These are phyloP conservation scores for Capromys pilorides DNA, from an alignment of 2,797 vertebrate species.

Conservation along the genomic window DNA sequence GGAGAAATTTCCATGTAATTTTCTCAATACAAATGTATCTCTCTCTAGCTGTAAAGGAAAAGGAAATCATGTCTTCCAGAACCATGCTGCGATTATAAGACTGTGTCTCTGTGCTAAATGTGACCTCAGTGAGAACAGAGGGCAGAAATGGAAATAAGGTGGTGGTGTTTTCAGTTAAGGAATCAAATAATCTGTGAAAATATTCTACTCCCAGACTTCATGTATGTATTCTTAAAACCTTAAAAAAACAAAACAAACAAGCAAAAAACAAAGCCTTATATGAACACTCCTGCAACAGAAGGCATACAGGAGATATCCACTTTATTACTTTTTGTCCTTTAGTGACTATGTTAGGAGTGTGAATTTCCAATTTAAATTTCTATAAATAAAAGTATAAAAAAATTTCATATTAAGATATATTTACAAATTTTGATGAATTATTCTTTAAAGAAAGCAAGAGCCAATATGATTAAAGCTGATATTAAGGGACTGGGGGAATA, in stretches of 20 bases:
- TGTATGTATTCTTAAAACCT: background rate
- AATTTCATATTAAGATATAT: background rate
- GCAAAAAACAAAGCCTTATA: too few species aligned
- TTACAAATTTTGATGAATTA: background rate
- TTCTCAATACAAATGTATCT: background rate
- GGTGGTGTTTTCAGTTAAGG: background rate
- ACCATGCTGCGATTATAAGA: background rate
- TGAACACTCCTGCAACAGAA: background rate
- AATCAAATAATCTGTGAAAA: background rate
- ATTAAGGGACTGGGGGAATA: too few species aligned
- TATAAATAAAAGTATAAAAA: background rate
- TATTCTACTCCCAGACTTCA: background rate
- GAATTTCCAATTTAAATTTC: background rate
- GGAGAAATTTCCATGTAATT: background rate
- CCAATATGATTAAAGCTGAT: background rate
- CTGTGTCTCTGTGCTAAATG: background rate
- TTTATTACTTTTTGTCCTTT: background rate
- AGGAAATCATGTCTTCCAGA: background rate
- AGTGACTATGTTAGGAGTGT: background rate
- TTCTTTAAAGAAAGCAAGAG: background rate
- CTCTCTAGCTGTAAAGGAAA: background rate
- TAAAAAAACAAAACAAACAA: too few species aligned
- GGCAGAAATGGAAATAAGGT: background rate
- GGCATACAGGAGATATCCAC: background rate
- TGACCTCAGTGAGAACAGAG: background rate